Percentiles rank a stretch among this genome's conserved stretches.
These are phyloP conservation scores for Centropyge bicolor DNA, from an alignment of 2,797 vertebrate species.

Conservation along the genomic window DNA sequence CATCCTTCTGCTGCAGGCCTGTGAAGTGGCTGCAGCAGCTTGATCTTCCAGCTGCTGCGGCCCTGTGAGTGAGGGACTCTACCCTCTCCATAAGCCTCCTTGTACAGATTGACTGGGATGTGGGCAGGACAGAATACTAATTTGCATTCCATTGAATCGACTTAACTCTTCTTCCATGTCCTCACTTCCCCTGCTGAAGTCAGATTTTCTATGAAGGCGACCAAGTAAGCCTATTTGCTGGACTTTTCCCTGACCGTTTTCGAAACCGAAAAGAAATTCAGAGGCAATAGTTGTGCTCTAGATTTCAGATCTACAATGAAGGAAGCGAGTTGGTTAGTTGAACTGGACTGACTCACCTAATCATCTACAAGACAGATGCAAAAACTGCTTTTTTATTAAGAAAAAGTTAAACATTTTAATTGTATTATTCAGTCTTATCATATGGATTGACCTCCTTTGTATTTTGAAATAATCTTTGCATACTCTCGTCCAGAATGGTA, in stretches of 20 bases:
- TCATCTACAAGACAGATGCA: not conserved
- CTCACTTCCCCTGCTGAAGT: conserved; percentile 38
- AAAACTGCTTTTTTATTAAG: not conserved
- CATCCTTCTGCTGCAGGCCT: not conserved
- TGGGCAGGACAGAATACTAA: conserved; percentile 48
- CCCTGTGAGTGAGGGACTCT: conserved; percentile 32
- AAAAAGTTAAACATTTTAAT: not conserved
- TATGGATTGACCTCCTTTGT: conserved; percentile 39
- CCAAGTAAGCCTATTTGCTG: conserved; percentile 2
- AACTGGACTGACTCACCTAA: not conserved
- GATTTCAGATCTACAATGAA: not conserved
- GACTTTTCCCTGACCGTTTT: not conserved
- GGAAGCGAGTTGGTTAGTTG: not conserved
- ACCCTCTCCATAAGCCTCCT: conserved; percentile 37
- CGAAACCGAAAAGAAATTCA: not conserved
- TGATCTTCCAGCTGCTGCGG: conserved; percentile 43
- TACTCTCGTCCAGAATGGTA: conserved; percentile 88
- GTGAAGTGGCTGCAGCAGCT: conserved; percentile 22
- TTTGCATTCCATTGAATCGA: conserved; percentile 45
- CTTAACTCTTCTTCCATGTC: conserved; percentile 19
- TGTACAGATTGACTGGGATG: conserved; percentile 44
- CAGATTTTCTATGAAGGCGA: conserved; percentile 21
- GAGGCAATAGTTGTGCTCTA: not conserved
- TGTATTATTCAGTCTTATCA: not conserved
- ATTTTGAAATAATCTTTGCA: conserved; percentile 82